phyloP scores from a whole-genome alignment of 2,113 vertebrate genomes.

The Corydoras maculifer region DNA sequence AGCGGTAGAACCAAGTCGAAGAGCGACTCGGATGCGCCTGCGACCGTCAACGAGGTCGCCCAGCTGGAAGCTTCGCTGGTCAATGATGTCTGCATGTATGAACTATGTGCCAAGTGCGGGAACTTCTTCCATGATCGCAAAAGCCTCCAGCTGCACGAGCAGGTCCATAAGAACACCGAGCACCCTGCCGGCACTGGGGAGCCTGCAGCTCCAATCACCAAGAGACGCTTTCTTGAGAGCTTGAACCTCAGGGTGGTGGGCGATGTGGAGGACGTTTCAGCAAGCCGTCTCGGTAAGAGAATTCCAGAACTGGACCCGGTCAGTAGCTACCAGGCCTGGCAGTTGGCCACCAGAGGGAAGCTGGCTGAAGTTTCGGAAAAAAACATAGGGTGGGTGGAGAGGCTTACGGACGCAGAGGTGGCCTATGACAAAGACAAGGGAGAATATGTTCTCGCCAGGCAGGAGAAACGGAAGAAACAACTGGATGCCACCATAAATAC shows the following conservation, averaged over 20 bases:
- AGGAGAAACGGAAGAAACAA: slow-evolving; percentile 84
- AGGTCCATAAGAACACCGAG: slow-evolving; percentile 71
- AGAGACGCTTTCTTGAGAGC: slow-evolving; percentile 74
- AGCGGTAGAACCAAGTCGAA: slow-evolving; percentile 75
- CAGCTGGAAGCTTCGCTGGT: slow-evolving; percentile 75
- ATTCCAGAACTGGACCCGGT: slow-evolving; percentile 87
- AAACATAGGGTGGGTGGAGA: slow-evolving; percentile 80
- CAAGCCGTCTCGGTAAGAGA: slow-evolving; percentile 61
- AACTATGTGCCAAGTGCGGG: slow-evolving; percentile 89
- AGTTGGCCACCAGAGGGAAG: slow-evolving; percentile 85
- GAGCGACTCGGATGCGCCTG: slow-evolving; percentile 67
- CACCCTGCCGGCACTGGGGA: slow-evolving; percentile 20
- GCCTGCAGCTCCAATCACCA: slow-evolving; percentile 39
- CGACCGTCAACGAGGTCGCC: slow-evolving; percentile 83
- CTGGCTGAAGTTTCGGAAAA: slow-evolving; percentile 82
- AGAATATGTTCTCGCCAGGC: slow-evolving; percentile 76
- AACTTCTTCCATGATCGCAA: slow-evolving; percentile 87
- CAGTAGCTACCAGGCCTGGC: slow-evolving; percentile 95
- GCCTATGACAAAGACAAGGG: slow-evolving; percentile 79
- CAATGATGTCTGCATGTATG: slow-evolving; percentile 81
- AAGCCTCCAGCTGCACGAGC: slow-evolving; percentile 76
- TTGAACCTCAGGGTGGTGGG: slow-evolving; percentile 70
- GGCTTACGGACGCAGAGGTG: slow-evolving; percentile 75
- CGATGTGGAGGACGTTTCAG: slow-evolving; percentile 43
- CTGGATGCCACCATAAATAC: slow-evolving; percentile 54